Evolutionary conservation across 2,797 vertebrate species (phyloP).

Genomic region (Potorous gilbertii): DNA sequence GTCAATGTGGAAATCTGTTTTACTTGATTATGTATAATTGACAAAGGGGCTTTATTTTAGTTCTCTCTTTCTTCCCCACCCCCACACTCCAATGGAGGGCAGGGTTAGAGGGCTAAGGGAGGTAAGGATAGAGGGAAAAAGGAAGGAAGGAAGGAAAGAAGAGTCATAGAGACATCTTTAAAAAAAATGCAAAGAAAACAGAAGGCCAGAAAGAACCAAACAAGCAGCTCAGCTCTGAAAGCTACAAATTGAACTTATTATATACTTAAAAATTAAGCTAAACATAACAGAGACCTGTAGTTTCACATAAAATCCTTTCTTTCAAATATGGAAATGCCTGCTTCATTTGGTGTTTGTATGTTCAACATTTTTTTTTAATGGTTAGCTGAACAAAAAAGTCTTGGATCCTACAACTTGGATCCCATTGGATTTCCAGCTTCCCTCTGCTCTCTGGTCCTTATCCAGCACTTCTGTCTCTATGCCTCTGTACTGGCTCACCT

Average conservation of each 20-base stretch:
- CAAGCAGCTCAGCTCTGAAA: not conserved
- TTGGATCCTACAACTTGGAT: not conserved
- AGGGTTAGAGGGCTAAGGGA: no score
- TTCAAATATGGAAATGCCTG: not conserved
- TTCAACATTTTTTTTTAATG: not conserved
- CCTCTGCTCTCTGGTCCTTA: not conserved
- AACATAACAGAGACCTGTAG: not conserved
- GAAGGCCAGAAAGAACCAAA: not conserved
- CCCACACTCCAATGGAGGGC: no score
- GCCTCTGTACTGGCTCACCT: not conserved
- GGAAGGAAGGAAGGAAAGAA: not conserved
- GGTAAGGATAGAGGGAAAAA: not conserved
- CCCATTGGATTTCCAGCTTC: not conserved
- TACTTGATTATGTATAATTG: not conserved
- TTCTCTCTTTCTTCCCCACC: no score
- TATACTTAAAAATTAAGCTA: not conserved
- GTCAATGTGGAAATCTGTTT: not conserved
- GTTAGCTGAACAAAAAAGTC: not conserved
- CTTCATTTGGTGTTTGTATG: not conserved
- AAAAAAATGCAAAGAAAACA: not conserved
- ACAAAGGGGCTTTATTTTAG: not conserved
- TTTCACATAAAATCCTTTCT: not conserved
- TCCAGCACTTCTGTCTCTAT: not conserved
- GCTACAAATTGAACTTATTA: not conserved
- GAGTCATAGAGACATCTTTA: not conserved